These are phyloP conservation scores for Drosophila mojavensis DNA, from an alignment of 1,140 invertebrate species.

Conservation along the genomic window DNA sequence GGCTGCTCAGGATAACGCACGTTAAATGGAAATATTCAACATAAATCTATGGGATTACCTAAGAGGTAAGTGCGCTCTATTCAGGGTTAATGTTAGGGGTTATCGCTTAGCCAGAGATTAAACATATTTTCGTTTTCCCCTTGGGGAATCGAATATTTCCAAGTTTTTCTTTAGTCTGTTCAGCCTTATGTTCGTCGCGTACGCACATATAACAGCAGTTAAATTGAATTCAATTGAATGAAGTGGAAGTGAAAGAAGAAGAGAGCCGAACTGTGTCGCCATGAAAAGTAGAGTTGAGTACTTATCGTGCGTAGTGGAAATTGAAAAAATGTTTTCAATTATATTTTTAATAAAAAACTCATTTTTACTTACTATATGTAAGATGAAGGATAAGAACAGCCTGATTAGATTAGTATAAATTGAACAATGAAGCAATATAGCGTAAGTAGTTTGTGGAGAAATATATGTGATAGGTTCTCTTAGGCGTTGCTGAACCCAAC, in stretches of 20 bases:
- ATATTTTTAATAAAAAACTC: too few relatives aligned
- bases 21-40: conserved; percentile 59
- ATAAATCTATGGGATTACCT: conserved; percentile 37
- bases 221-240: conserved; percentile 76
- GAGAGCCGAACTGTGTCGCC: conserved; percentile 7
- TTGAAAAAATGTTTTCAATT: neutral
- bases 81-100: conserved; percentile 36
- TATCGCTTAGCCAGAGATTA: conserved; percentile 40
- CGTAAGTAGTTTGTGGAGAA: too few relatives aligned
- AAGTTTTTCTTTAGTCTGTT: too few relatives aligned
- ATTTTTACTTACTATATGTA: too few relatives aligned
- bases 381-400: too few relatives aligned
- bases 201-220: conserved; percentile 52
- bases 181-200: conserved; percentile 11
- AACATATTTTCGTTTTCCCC: neutral
- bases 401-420: too few relatives aligned
- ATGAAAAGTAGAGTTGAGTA: conserved; percentile 32
- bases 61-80: conserved; percentile 47
- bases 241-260: conserved; percentile 9
- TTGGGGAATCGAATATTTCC: neutral
- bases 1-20: conserved; percentile 40
- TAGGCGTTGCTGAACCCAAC: too few relatives aligned
- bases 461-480: too few relatives aligned
- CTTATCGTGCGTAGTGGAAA: neutral
- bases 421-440: too few relatives aligned